These are phyloP conservation scores for Microctonus brassicae DNA, from an alignment of 2,888 invertebrate species.

Conservation along the genomic window DNA sequence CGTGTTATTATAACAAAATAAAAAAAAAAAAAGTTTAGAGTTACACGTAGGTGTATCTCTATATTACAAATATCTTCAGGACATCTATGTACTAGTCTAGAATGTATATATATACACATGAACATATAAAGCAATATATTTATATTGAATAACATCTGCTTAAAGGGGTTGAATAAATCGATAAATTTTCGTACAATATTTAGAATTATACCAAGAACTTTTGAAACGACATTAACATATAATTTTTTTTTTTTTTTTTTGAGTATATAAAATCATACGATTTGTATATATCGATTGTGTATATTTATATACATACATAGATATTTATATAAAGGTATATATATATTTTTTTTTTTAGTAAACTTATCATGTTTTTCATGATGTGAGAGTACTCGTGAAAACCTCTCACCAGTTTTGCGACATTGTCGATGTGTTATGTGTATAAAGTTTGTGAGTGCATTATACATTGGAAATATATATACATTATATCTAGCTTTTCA, in stretches of 20 bases:
- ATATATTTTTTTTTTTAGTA: background rate
- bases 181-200: constrained; percentile 8
- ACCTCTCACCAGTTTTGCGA: background rate
- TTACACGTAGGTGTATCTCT: too few relatives aligned
- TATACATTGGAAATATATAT: background rate
- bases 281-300: background rate
- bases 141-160: background rate
- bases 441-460: background rate
- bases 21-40: too few relatives aligned
- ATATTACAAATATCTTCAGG: too few relatives aligned
- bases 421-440: background rate
- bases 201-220: background rate
- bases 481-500: background rate
- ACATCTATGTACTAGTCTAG: too few relatives aligned
- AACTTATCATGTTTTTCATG: background rate
- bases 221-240: background rate
- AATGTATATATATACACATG: background rate
- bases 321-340: background rate
- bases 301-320: background rate
- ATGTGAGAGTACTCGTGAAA: background rate
- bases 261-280: background rate
- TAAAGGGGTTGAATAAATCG: constrained; percentile 5
- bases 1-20: too few relatives aligned
- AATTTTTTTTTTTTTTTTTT: too few relatives aligned
- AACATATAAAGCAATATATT: background rate